Percentiles rank a stretch among this genome's conserved stretches.
Conservation (phyloP, 2,113 vertebrate genomes). For the Ophiodon elongatus region DNA sequence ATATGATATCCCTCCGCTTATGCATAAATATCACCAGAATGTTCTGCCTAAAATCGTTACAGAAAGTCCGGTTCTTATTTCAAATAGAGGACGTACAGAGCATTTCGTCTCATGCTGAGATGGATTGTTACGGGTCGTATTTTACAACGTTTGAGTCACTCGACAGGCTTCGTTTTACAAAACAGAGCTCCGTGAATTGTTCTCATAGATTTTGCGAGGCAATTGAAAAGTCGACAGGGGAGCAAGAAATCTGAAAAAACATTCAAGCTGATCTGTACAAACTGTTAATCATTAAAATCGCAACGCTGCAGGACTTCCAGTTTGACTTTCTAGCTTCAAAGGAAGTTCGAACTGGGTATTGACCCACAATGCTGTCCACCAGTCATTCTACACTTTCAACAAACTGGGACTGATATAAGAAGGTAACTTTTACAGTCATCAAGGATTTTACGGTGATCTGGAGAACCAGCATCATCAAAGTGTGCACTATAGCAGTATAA, state of each 20-base stretch:
- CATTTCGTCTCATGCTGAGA: constrained; percentile 29
- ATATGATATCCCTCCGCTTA: neutral
- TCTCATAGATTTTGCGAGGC: constrained; percentile 51
- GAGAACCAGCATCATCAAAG: constrained; percentile 5
- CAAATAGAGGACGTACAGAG: neutral
- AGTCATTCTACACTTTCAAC: constrained; percentile 15
- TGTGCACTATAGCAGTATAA: neutral
- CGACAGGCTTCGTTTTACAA: constrained; percentile 36
- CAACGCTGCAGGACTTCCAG: constrained; percentile 28
- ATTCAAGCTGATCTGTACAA: constrained; percentile 46
- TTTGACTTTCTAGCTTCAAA: constrained; percentile 39
- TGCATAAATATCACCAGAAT: neutral
- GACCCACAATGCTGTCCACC: constrained; percentile 9
- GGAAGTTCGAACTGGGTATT: constrained; percentile 20
- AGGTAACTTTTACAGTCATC: constrained; percentile 1
- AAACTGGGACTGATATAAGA: constrained; percentile 1
- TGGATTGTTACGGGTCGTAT: constrained; percentile 28
- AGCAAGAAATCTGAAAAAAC: constrained; percentile 62
- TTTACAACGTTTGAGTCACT: constrained; percentile 46
- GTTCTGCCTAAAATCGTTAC: neutral
- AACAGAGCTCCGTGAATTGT: constrained; percentile 40
- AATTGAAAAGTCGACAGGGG: constrained; percentile 53
- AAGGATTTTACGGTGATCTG: constrained; percentile 4
- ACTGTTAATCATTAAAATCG: constrained; percentile 52
- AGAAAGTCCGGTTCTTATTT: constrained; percentile 6